phyloP scores from a whole-genome alignment of 35 echinoderm and acorn worm genomes.

The Diadema setosum region DNA sequence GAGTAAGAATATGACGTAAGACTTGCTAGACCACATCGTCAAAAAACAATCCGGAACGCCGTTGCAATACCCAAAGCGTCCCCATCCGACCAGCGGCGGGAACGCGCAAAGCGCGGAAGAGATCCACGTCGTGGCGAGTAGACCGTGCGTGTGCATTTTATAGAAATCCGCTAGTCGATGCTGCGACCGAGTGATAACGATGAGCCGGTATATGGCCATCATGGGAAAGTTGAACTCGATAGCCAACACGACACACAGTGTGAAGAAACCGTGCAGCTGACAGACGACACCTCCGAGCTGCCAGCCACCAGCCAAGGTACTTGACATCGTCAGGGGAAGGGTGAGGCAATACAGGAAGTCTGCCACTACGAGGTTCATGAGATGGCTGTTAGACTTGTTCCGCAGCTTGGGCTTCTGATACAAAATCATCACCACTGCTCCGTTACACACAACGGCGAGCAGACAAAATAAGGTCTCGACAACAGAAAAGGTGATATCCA shows the following conservation, averaged over 20 bases:
- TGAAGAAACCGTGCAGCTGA: constrained; percentile 28
- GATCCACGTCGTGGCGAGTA: constrained; percentile 11
- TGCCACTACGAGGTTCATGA: constrained; percentile 32
- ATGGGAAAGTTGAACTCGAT: constrained; percentile 41
- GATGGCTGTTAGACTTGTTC: constrained; percentile 35
- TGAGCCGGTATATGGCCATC: constrained; percentile 44
- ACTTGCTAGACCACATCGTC: background rate
- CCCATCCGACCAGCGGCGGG: constrained; percentile 38
- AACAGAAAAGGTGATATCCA: background rate
- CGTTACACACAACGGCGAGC: constrained; percentile 17
- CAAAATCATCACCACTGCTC: constrained; percentile 16
- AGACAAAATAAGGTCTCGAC: constrained; percentile 14
- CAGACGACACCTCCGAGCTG: constrained; percentile 12
- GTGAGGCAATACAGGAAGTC: constrained; percentile 43
- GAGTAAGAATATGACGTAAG: constrained; percentile 29
- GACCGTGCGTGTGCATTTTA: background rate
- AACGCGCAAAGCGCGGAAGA: constrained; percentile 1
- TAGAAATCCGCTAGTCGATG: constrained; percentile 38
- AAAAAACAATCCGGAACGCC: constrained; percentile 28
- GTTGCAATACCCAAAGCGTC: constrained; percentile 8
- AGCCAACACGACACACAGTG: constrained; percentile 1
- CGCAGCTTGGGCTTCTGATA: constrained; percentile 38
- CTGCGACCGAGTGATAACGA: constrained; percentile 25
- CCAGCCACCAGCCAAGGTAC: constrained; percentile 2
- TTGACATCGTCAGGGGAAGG: constrained; percentile 25